Base-by-base conservation (phyloP, 1,140 invertebrate genomes). In the Zophobas atratus region DNA sequence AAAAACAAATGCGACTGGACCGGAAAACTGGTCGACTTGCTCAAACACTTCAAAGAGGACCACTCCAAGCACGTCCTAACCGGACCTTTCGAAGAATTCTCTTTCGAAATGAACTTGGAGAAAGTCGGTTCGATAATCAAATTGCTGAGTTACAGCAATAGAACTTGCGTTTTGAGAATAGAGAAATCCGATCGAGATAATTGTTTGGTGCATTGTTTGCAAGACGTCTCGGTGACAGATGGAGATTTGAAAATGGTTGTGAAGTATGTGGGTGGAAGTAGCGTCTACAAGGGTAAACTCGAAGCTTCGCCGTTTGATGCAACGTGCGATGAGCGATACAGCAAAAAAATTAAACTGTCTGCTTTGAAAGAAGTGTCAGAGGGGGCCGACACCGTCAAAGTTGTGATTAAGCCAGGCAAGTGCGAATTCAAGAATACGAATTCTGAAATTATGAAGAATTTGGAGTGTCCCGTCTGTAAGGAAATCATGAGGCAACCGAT, bases 401-500 rank as follows among this genome's bases (percentile, higher is more conserved):
- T 79, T 20, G 20, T 20, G 20, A 20, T 20, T 20, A 20, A 20
- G 20, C 20, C 20, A 39, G 74, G 2, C 78, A 78, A 77, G 33
- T 36, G 39, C 32, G 6, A 55, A 39, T 6, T 56, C 32, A 32
- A 41, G 32, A 53, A 73, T 39, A 41, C 78, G 36, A 80, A 78
- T 1, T 78, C 81, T 51, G 60, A 75, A 75, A 76, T 83, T 67
- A 53, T 81, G 48, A 77, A 81, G 8, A 77, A 76, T 38, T 77
- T 83, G 57, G 93, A 95, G 84, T 96, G 81, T 56, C 80, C 94
- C 1, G 93, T 96, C 3, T 96, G 95, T 82, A 89, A 94, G 84
- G 93, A 95, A 77, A 92, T 92, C 84, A 94, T 95, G 86, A 88
- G 92, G 39, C 92, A 93, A 46, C 94, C 94, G 2, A 93, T 91